Evolutionary conservation across 2,888 invertebrate genomes (phyloP), one percentile per base, ranked within the genome.

Genomic region (Neoascia interrupta): DNA sequence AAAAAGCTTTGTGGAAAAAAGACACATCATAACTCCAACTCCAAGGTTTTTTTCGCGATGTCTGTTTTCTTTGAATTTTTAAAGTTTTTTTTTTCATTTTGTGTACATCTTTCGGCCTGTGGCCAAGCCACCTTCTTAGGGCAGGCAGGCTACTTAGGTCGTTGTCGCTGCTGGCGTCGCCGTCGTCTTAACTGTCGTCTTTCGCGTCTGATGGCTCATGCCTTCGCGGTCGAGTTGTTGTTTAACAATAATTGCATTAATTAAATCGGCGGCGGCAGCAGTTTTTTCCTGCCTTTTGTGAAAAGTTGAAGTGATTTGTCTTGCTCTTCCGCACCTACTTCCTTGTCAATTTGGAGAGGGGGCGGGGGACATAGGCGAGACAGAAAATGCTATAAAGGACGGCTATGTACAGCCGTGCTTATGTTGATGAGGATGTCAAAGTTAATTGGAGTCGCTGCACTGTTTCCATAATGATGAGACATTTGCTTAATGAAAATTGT

Each of bases 211-310:
- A 60, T 64, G 70, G 76, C 41, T 58, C 58, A 41, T 76, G 73
- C 60, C 73, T 73, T 73, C 61, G 60, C 73, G 79, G 79, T 79
- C 79, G 79, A 79, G 54, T 73, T 79, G 68, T 58, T 79, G 79
- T 73, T 79, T 49, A 68, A 63, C 66, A 56, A 61, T 79, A 79
- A 79, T 79, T 79, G 66, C 73, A 79, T 79, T 79, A 68, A 79
- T 79, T 79, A 79, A 79, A 68, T 68, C 51, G 73, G 43, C 66
- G 73, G 66, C 49, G 54, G 66, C 28, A 54, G 39, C 39, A 3
- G 28, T 66, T 26, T 43, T 56, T 68, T n/a, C n/a, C n/a, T n/a
- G n/a, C n/a, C n/a, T n/a, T n/a, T n/a, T n/a, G n/a, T n/a, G n/a
- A n/a, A n/a, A n/a, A n/a, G n/a, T n/a, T n/a, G n/a, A n/a, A n/a